These are phyloP conservation scores for Trachelus troglodyta DNA, from an alignment of 2,888 invertebrate species.

Conservation along the genomic window DNA sequence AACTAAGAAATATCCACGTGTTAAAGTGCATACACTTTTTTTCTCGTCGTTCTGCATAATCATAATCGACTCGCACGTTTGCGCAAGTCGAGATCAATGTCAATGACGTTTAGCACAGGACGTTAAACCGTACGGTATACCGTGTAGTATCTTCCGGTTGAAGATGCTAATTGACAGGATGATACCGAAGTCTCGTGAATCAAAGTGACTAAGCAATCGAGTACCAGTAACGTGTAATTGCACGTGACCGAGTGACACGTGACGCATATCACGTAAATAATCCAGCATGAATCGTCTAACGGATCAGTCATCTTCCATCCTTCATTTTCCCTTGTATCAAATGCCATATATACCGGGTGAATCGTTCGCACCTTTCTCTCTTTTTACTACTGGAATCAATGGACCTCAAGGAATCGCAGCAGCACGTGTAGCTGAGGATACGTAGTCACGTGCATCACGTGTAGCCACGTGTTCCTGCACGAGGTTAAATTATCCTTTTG, in stretches of 20 bases:
- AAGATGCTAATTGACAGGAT: slow-evolving; percentile 36
- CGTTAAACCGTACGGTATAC: background rate
- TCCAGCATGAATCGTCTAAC: slow-evolving; percentile 1
- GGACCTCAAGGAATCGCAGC: background rate
- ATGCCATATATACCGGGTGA: background rate
- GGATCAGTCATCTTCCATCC: background rate
- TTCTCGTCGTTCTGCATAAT: slow-evolving; percentile 1
- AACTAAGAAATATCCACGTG: slow-evolving; percentile 7
- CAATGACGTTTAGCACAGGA: slow-evolving; percentile 12
- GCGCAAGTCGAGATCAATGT: slow-evolving; percentile 18
- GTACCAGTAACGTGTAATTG: slow-evolving; percentile 22
- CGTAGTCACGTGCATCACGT: slow-evolving; percentile 61
- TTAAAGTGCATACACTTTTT: slow-evolving; percentile 3
- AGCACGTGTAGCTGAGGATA: slow-evolving; percentile 49
- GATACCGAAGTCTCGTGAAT: slow-evolving; percentile 47
- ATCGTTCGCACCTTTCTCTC: slow-evolving; percentile 4
- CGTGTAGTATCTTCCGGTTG: slow-evolving; percentile 16
- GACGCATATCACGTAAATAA: slow-evolving; percentile 10
- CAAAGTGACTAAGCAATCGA: slow-evolving; percentile 25
- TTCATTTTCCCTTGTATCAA: background rate
- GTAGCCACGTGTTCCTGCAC: slow-evolving; percentile 34
- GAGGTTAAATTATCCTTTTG: slow-evolving; percentile 10
- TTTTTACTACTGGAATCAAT: background rate
- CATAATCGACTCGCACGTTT: slow-evolving; percentile 2
- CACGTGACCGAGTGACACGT: slow-evolving; percentile 30